Evolutionary conservation across 2,113 vertebrate species (phyloP).

Genomic region (Xenopus tropicalis): DNA sequence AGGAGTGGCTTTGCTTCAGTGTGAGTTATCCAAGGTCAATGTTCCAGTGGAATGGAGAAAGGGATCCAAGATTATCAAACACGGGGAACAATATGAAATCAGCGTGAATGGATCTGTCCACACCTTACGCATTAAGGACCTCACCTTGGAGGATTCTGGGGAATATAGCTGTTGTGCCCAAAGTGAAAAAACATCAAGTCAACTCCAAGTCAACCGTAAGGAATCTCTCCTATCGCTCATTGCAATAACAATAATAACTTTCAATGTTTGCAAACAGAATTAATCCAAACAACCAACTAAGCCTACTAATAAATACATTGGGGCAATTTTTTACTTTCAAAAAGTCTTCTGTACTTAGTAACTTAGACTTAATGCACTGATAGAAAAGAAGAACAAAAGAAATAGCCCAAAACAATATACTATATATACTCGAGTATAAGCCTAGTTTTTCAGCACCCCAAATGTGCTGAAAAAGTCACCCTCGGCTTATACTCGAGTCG

Average conservation of each 20-base stretch:
- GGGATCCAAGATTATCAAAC: slow-evolving; percentile 55
- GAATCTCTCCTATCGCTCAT: not conserved
- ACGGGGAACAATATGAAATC: slow-evolving; percentile 70
- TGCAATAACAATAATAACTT: not conserved
- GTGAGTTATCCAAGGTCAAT: slow-evolving; percentile 69
- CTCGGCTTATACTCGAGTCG: no score
- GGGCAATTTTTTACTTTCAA: no score
- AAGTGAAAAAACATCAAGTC: slow-evolving; percentile 65
- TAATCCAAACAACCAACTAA: no score
- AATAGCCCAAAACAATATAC: no score
- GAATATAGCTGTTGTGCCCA: slow-evolving; percentile 75
- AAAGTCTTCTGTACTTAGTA: no score
- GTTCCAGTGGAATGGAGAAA: slow-evolving; percentile 71
- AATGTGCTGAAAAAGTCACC: no score
- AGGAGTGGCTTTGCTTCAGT: slow-evolving; percentile 65
- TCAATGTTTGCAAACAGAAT: no score
- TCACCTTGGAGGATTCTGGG: slow-evolving; percentile 65
- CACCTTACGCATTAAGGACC: slow-evolving; percentile 60
- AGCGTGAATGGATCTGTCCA: slow-evolving; percentile 63
- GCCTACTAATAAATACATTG: no score
- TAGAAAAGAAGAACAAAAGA: no score
- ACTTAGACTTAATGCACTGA: no score
- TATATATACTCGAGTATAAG: no score
- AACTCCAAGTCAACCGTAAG: slow-evolving; percentile 78
- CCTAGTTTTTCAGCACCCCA: no score